Percentiles rank a stretch among this genome's conserved stretches.
Evolutionary conservation across 2,888 invertebrate genomes (phyloP).

Genomic region (Heteromyza rotundicornis): DNA sequence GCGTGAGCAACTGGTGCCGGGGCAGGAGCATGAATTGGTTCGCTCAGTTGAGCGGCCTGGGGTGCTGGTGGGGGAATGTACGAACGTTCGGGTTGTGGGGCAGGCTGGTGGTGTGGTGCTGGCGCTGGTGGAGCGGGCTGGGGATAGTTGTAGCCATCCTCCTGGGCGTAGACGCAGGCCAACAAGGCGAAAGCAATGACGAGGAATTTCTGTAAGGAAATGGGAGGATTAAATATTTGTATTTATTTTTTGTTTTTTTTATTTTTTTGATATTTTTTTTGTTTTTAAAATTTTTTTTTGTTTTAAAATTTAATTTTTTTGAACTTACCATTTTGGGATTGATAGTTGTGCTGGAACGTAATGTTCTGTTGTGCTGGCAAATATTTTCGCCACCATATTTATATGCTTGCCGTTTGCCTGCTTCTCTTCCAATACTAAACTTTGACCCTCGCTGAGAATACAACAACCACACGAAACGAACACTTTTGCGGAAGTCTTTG

Average conservation of each 20-base stretch:
- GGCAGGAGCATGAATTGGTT: too few species aligned
- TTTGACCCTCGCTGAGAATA: too few species aligned
- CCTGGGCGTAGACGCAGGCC: constrained; percentile 36
- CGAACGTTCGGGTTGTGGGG: constrained; percentile 9
- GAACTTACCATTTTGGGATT: too few species aligned
- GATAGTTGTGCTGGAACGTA: too few species aligned
- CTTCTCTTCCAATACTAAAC: too few species aligned
- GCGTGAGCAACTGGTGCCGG: constrained; percentile 19
- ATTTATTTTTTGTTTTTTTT: constrained; percentile 36
- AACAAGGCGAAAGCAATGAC: constrained; percentile 41
- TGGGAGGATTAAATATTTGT: too few species aligned
- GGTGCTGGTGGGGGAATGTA: neutral
- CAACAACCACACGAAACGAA: too few species aligned
- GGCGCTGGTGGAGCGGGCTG: constrained; percentile 26
- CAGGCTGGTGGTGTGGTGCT: neutral
- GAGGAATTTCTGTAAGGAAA: constrained; percentile 42
- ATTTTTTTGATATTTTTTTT: constrained; percentile 37
- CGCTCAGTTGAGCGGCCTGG: neutral
- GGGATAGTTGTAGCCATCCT: constrained; percentile 42
- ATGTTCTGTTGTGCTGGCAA: constrained; percentile 36
- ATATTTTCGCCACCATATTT: constrained; percentile 33
- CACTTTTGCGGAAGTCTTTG: neutral
- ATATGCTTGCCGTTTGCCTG: constrained; percentile 35
- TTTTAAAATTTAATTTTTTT: too few species aligned
- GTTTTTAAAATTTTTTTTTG: too few species aligned